Base-by-base conservation (phyloP, 2,888 invertebrate genomes). In the Scaptomyza parva region DNA sequence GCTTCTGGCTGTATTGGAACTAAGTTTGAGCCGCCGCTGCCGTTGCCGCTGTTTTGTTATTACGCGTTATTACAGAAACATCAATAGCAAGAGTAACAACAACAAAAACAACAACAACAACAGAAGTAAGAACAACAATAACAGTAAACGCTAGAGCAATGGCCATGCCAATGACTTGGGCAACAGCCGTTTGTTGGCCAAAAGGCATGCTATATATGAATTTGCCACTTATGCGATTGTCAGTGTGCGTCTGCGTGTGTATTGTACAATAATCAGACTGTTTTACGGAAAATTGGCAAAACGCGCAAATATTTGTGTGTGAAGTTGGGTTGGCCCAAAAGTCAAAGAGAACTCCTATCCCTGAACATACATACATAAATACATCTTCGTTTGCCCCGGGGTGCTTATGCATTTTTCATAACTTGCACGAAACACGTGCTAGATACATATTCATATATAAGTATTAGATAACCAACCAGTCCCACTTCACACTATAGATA, bases 351-450 rank as follows among this genome's bases (percentile, higher is more conserved):
- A 41, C 22, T 44, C 20, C 43, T 8, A 51, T 59, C 48, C n/a
- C n/a, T n/a, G 41, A 41, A 33, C 11, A 47, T 40, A 14, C 54
- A 40, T 53, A 14, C 14, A 33, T 18, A 26, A 3, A 48, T 26
- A 18, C 54, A 41, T 51, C 33, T 30, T 30, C 37, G 37, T 54
- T 41, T 41, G 68, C 80, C 80, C 43, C 39, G 73, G 65, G 73
- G 73, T 74, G 75, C 79, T 76, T 88, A 83, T 86, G 83, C 86
- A 86, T 86, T 85, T 86, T 86, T 86, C 83, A 86, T 86, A 77
- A 70, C 71, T 48, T 63, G 69, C 70, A 66, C 76, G 37, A 74
- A 71, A 71, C 78, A 80, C 78, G 78, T 75, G 72, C 84, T 66
- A 50, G 43, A 70, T 72, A 79, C 77, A 72, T 67, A 75, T 70